Base-by-base conservation (phyloP, 2,113 vertebrate species). In the Lanius collurio region DNA sequence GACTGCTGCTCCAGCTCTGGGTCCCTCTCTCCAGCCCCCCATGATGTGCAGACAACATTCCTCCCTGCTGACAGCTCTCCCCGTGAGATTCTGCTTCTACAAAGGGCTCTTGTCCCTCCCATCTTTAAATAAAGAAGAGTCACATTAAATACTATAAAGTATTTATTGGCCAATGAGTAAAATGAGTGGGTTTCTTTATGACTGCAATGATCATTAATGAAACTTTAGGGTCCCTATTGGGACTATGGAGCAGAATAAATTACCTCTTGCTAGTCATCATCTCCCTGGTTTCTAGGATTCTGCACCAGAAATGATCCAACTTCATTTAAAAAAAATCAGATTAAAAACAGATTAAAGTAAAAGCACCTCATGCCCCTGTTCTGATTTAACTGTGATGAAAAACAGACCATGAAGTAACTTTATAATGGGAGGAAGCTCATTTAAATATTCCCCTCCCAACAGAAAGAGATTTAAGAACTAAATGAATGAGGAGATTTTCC, bases 381-480 rank as follows among this genome's bases (percentile, higher is more conserved):
- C 68, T 84, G 79, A 97, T 79, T 93, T 93, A 93, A 93, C 86
- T 84, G 77, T 94, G 78, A 96, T 86, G 80, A 92, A 91, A 93
- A 96, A 86, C 90, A 95, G 95, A 94, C 89, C 84, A 94, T 70
- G 53, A 85, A 89, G 87, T 94, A 92, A 93, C 76, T 91, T 90
- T 89, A 55, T 96, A 90, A 97, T 56, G 44, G 56, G 78, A 95
- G 94, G 94, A 93, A 97, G 82, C 82, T 87, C 74, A 88, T 83
- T 93, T 94, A 92, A 90, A 94, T 95, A 95, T 76, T 92, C 79
- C 78, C 87, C 87, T 84, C 90, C 93, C 87, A 83, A 90, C 70
- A 89, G 90, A 89, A 96, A 94, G 79, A 56, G 63, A 76, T 97
- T 96, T 96, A 94, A 83, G 93, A 94, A 93, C 83, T 78, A 74